Evolutionary conservation across 2,797 vertebrate genomes (phyloP), one percentile per base, ranked within the genome.

Genomic region (Falco concolor): DNA sequence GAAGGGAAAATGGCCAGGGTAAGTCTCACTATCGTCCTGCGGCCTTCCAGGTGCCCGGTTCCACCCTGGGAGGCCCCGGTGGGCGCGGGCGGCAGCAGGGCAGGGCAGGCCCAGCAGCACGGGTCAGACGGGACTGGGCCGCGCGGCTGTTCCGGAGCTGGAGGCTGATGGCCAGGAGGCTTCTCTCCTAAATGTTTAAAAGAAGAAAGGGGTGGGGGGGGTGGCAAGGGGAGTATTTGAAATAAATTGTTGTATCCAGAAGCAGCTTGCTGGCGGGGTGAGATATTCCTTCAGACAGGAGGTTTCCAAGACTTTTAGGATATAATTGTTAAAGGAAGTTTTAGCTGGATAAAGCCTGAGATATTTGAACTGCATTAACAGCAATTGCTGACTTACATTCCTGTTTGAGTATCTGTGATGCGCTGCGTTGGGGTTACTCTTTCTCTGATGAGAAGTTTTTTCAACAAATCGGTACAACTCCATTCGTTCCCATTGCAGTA

Each of bases 381-480:
- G 17, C 60, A 87, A 6, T 7, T 22, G 25, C 12, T 84, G 67
- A n/a, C 28, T 70, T 54, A 23, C 3, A 27, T 65, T 65, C 32
- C 64, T 61, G 23, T 38, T 30, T 27, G 10, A 45, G 8, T 17
- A 2, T 42, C 57, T 82, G 42, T 34, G 61, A 30, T 49, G 47
- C 3, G 0, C 52, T 63, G 2, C 49, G 42, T 7, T 82, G 25
- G 45, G n/a, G 28, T 63, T 28, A 10, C 12, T 73, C 38, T 50
- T 75, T 12, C 57, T 75, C 42, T 50, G 38, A 44, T 7, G 14
- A 64, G 67, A 25, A 9, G 13, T 67, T 67, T 85, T 72, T 61
- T 4, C 17, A 50, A n/a, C 0, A 2, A 69, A 4, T 50, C 18
- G 18, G 28, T 8, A 7, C 22, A 32, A 16, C 23, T 72, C n/a